Conservation (phyloP, 1,140 invertebrate species). For the Hylaeus anthracinus region DNA sequence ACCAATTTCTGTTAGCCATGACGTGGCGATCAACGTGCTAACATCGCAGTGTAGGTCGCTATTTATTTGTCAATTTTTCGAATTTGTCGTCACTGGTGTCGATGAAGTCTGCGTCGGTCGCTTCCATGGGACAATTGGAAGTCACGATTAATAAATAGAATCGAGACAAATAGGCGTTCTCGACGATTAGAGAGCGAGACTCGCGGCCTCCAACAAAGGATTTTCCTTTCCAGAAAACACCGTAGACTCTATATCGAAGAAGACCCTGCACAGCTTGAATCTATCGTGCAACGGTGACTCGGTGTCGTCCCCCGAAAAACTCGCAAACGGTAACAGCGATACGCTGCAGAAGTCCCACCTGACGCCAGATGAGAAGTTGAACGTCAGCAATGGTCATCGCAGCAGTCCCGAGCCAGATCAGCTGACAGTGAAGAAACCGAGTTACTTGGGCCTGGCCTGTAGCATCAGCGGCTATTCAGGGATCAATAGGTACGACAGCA, state of each 20-base stretch:
- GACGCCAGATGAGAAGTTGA: conserved; percentile 69
- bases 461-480: conserved; percentile 94
- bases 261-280: conserved; percentile 77
- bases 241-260: conserved; percentile 75
- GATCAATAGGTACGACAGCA: conserved; percentile 90
- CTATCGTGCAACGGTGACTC: conserved; percentile 76
- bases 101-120: too few species aligned
- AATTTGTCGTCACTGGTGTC: too few species aligned
- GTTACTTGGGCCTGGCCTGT: conserved; percentile 93
- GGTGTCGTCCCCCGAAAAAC: conserved; percentile 57
- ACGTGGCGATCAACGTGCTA: too few species aligned
- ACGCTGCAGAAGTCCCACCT: conserved; percentile 72
- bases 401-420: conserved; percentile 67
- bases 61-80: too few species aligned
- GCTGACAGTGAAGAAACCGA: conserved; percentile 84
- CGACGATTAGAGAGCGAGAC: neutral
- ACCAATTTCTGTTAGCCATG: too few species aligned
- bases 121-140: neutral
- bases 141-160: neutral
- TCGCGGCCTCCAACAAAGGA: neutral
- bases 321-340: conserved; percentile 70
- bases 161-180: neutral
- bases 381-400: conserved; percentile 75
- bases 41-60: too few species aligned
- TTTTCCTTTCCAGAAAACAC: conserved; percentile 72